These are phyloP conservation scores for Gymnoscopelus braueri DNA, from an alignment of 2,797 vertebrate species.

Conservation along the genomic window DNA sequence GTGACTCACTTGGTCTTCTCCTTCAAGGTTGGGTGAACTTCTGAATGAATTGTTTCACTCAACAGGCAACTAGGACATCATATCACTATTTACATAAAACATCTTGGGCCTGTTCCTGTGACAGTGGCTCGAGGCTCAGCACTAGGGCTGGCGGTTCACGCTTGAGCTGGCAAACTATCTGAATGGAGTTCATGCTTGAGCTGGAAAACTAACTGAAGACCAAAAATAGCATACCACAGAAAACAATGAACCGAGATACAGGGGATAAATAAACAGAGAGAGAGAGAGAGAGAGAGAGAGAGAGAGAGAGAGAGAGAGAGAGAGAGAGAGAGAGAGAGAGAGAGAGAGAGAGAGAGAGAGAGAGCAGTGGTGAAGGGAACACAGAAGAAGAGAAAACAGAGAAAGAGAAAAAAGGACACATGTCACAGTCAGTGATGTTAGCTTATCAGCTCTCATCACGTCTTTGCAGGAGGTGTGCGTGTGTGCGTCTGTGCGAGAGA, in stretches of 20 bases:
- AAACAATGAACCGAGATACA: slow-evolving; percentile 50
- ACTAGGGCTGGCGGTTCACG: slow-evolving; percentile 55
- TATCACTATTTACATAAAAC: slow-evolving; percentile 73
- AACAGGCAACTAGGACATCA: slow-evolving; percentile 71
- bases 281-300: not conserved
- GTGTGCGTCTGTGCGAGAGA: slow-evolving; percentile 29
- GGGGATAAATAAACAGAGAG: slow-evolving; percentile 30
- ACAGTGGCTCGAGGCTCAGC: slow-evolving; percentile 63
- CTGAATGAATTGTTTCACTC: slow-evolving; percentile 57
- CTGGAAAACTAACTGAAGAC: slow-evolving; percentile 64
- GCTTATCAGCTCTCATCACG: slow-evolving; percentile 23
- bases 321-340: not conserved
- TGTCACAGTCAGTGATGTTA: slow-evolving; percentile 29
- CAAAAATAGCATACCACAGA: slow-evolving; percentile 58
- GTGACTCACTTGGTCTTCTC: slow-evolving; percentile 48
- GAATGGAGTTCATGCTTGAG: slow-evolving; percentile 68
- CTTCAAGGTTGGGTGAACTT: slow-evolving; percentile 51
- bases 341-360: not conserved
- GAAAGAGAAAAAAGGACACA: not conserved
- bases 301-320: too few species aligned
- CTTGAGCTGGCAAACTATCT: slow-evolving; percentile 68
- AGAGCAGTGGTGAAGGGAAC: slow-evolving; percentile 25
- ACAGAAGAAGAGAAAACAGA: slow-evolving; percentile 13
- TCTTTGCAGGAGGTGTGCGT: slow-evolving; percentile 13
- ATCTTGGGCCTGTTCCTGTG: slow-evolving; percentile 66